Evolutionary conservation across 2,797 vertebrate genomes (phyloP).

Genomic region (Scolopax bukidnonensis): DNA sequence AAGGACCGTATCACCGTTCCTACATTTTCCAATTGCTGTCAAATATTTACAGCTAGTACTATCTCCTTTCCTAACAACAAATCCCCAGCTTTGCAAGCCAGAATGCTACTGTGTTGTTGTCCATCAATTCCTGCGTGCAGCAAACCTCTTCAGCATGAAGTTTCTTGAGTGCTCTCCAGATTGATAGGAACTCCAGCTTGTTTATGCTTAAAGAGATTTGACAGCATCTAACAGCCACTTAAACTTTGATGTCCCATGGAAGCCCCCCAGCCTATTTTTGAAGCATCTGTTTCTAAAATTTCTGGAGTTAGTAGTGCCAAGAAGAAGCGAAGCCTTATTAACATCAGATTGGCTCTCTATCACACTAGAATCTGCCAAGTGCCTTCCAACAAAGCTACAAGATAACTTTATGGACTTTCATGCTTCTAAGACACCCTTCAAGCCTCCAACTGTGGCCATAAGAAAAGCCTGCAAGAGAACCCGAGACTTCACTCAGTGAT

Average conservation of each 20-base stretch:
- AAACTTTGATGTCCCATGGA: constrained; percentile 73
- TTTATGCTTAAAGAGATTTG: constrained; percentile 69
- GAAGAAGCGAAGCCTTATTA: constrained; percentile 69
- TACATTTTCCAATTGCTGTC: background rate
- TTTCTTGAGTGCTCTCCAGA: constrained; percentile 73
- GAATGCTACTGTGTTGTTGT: background rate
- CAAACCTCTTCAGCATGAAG: constrained; percentile 65
- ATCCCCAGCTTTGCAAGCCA: background rate
- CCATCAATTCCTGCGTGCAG: background rate
- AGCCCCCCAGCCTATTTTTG: constrained; percentile 67
- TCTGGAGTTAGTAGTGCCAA: constrained; percentile 52
- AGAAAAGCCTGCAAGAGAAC: background rate
- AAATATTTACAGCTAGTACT: background rate
- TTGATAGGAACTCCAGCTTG: constrained; percentile 64
- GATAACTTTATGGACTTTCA: constrained; percentile 41
- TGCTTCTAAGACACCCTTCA: constrained; percentile 17
- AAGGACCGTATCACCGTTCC: background rate
- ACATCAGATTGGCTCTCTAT: constrained; percentile 61
- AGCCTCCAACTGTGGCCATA: background rate
- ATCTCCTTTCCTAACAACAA: background rate
- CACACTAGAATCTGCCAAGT: constrained; percentile 56
- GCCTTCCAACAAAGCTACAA: constrained; percentile 61
- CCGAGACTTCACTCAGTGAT: background rate
- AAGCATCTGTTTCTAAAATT: constrained; percentile 76
- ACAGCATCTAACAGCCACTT: constrained; percentile 73